Conservation (phyloP, 2,113 vertebrate species). For the Rostratula benghalensis region DNA sequence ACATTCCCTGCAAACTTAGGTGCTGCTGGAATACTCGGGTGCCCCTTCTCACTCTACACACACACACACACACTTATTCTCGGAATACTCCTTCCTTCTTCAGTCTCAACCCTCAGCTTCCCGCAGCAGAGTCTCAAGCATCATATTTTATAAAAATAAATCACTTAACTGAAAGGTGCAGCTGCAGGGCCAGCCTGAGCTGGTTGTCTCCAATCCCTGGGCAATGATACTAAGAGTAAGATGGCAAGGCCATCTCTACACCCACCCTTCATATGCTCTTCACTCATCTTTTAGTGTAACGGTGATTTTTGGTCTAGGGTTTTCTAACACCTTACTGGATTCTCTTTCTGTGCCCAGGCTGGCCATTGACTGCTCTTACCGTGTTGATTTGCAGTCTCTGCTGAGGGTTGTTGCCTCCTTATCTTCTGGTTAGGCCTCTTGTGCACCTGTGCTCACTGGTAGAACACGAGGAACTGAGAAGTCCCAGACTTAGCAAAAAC, state of each 20-base stretch:
- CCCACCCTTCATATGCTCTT: not conserved
- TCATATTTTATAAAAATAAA: not conserved
- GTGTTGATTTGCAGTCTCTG: not conserved
- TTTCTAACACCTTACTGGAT: not conserved
- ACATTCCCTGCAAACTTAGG: not conserved
- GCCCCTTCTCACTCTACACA: not conserved
- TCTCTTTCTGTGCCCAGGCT: not conserved
- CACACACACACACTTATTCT: not conserved
- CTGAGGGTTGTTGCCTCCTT: not conserved
- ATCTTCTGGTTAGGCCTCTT: not conserved
- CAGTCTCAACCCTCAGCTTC: not conserved
- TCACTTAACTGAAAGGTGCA: not conserved
- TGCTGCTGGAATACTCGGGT: not conserved
- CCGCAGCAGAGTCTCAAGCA: not conserved
- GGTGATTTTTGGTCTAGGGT: not conserved
- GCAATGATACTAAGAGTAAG: not conserved
- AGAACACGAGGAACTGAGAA: not conserved
- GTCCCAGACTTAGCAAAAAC: not conserved
- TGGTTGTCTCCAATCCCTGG: not conserved
- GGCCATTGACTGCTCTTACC: not conserved
- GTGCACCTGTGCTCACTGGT: not conserved
- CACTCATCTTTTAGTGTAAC: not conserved
- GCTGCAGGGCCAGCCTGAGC: not conserved
- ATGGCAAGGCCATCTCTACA: too few species aligned
- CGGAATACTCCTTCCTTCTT: not conserved